Evolutionary conservation across 2,797 vertebrate species (phyloP).

Genomic region (Harpagifer antarcticus): DNA sequence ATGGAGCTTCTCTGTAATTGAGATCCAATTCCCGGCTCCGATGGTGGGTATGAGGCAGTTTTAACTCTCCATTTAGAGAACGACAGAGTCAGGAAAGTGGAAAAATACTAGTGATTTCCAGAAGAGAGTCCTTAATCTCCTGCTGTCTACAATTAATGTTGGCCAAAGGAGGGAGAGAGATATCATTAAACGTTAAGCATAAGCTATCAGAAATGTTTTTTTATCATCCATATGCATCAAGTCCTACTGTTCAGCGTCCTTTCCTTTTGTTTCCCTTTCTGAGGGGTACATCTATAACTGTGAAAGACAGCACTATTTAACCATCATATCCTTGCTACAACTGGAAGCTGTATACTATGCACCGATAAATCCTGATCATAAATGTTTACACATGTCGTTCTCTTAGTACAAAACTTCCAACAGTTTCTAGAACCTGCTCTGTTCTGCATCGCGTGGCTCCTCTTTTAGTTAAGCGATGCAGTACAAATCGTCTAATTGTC

Average conservation of each 20-base stretch:
- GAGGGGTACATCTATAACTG: slow-evolving; percentile 25
- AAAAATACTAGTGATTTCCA: neutral
- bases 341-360: slow-evolving; percentile 35
- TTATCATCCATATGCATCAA: neutral
- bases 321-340: slow-evolving; percentile 38
- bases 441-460: slow-evolving; percentile 12
- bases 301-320: slow-evolving; percentile 39
- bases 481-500: slow-evolving; percentile 71
- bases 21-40: slow-evolving; percentile 60
- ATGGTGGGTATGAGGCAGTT: slow-evolving; percentile 39
- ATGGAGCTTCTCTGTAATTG: slow-evolving; percentile 52
- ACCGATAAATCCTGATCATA: slow-evolving; percentile 54
- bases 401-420: slow-evolving; percentile 23
- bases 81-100: slow-evolving; percentile 2
- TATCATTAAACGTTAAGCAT: neutral
- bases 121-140: slow-evolving; percentile 17
- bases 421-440: slow-evolving; percentile 17
- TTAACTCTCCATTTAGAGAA: slow-evolving; percentile 46
- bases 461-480: slow-evolving; percentile 26
- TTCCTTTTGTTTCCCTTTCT: slow-evolving; percentile 16
- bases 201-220: neutral
- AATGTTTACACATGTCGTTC: slow-evolving; percentile 36
- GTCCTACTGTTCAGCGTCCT: neutral
- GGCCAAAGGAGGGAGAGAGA: neutral
- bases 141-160: neutral